These are phyloP conservation scores for Hassar affinis DNA, from an alignment of 2,113 vertebrate species.

Conservation along the genomic window DNA sequence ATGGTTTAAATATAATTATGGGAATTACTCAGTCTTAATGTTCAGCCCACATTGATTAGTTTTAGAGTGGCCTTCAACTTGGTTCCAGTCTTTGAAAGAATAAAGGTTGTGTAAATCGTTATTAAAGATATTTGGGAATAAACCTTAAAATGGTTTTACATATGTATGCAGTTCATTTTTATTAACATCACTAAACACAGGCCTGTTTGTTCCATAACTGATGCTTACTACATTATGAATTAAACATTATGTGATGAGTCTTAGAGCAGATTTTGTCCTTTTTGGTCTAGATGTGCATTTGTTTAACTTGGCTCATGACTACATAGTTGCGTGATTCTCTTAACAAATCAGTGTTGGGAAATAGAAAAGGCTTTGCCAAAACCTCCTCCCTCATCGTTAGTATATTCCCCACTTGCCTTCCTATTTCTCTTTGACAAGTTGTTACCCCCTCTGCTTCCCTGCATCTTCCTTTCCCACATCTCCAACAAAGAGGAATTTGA, in stretches of 20 bases:
- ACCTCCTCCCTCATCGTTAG: background rate
- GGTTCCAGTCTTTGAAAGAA: slow-evolving; percentile 7
- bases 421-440: background rate
- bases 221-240: background rate
- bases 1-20: background rate
- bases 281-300: background rate
- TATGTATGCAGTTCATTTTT: background rate
- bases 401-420: background rate
- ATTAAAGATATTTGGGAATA: background rate
- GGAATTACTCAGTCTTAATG: background rate
- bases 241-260: background rate
- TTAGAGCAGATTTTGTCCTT: background rate
- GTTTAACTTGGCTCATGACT: background rate
- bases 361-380: background rate
- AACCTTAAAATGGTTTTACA: background rate
- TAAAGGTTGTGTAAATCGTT: background rate
- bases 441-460: background rate
- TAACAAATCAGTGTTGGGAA: background rate
- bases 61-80: background rate
- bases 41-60: background rate
- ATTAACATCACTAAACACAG: background rate
- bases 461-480: background rate
- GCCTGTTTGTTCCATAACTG: background rate
- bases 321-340: background rate
- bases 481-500: background rate